These are phyloP conservation scores for Cercocebus atys DNA, from an alignment of 2,113 vertebrate genomes.

Conservation along the genomic window DNA sequence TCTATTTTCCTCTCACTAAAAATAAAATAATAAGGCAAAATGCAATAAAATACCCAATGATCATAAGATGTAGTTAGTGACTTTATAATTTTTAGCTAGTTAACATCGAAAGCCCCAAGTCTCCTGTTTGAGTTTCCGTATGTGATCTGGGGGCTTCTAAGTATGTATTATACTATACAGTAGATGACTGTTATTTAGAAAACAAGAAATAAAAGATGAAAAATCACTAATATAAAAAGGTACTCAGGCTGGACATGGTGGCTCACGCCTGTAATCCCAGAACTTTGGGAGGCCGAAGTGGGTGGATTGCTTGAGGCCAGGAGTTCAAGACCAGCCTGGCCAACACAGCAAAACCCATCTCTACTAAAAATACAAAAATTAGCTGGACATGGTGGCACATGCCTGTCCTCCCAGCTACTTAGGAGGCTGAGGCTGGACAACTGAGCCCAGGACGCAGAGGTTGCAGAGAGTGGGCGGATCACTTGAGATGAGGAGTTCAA, in stretches of 20 bases:
- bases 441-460: too few species aligned
- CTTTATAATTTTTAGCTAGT: neutral
- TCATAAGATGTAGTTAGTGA: neutral
- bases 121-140: constrained; percentile 1
- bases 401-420: too few species aligned
- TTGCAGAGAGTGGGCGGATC: neutral
- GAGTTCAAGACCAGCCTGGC: too few species aligned
- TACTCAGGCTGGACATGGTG: neutral
- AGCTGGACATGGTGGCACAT: too few species aligned
- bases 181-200: neutral
- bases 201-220: constrained; percentile 22
- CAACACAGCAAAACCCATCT: too few species aligned
- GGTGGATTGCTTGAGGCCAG: too few species aligned
- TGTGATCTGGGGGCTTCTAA: neutral
- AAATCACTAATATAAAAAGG: neutral
- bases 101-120: neutral
- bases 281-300: too few species aligned
- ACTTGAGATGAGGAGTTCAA: too few species aligned
- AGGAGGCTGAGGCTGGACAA: too few species aligned
- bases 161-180: neutral
- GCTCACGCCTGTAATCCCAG: too few species aligned
- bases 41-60: neutral
- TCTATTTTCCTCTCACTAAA: neutral
- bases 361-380: too few species aligned
- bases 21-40: neutral